Base-by-base conservation (phyloP, 2,113 vertebrate species). In the Ranitomeya variabilis region DNA sequence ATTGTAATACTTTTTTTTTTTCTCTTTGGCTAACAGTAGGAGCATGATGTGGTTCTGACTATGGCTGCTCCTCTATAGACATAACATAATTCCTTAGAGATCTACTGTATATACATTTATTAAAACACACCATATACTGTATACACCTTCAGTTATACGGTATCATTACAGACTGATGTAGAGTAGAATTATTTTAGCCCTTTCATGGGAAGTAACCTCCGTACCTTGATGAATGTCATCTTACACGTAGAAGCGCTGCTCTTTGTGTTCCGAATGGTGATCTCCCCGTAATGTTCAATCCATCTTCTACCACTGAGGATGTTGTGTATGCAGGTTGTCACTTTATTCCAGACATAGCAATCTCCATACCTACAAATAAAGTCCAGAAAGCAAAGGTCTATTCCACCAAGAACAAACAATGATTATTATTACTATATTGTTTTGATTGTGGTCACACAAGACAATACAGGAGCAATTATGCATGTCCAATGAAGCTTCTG, bases 201-300 rank as follows among this genome's bases (percentile, higher is more conserved):
- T 78, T 21, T 54, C 45, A n/a, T 5, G 9, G 31, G 11, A 18
- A 7, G 45, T 7, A 66, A 71, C 52, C n/a, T 86, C 7, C 13
- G 92, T 95, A 98, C 98, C 97, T 99, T 99, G 88, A 99, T 92
- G 89, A 99, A 99, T 16, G 98, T 99, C 71, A 99, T 97, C 92
- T 99, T 99, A 94, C 98, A 99, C 94, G 98, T 97, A 92, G 97
- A 99, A 89, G 94, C 91, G 84, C 96, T 96, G 94, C 95, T 97
- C 94, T 96, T 99, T 88, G 94, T 97, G 93, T 99, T 99, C 92
- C 97, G 95, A 91, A 99, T 97, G 66, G 98, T 99, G 91, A 99
- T 95, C 93, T 99, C 98, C 88, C 98, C 98, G 1, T 99, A 99
- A 93, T 99, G 98, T 84, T 99, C 98, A 90, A 99, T 99, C 98